Conservation (phyloP, 2,797 vertebrate species). For the Sebastes nivosus region DNA sequence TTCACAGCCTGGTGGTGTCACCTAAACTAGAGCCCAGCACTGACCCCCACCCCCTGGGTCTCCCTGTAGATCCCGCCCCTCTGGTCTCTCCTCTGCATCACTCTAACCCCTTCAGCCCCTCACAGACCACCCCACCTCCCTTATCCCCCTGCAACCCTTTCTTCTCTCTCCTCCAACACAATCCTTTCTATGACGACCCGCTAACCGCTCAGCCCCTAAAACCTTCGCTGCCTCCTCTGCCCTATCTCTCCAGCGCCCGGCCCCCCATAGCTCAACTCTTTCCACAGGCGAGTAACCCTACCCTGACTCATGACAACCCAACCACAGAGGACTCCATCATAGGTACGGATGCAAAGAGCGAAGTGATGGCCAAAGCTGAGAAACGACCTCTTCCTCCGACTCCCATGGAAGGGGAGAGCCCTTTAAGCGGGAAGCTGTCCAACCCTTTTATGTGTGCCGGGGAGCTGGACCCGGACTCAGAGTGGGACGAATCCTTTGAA, state of each 20-base stretch:
- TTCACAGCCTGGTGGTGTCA: conserved; percentile 93
- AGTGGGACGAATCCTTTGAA: conserved; percentile 88
- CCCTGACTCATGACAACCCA: background rate
- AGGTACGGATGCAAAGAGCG: background rate
- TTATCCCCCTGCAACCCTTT: conserved; percentile 88
- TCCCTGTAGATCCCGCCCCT: conserved; percentile 67
- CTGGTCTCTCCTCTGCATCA: conserved; percentile 75
- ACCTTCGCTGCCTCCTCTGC: conserved; percentile 86
- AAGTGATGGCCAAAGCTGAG: background rate
- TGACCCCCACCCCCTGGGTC: conserved; percentile 64
- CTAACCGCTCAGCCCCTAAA: conserved; percentile 84
- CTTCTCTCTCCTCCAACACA: conserved; percentile 86
- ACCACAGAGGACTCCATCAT: background rate
- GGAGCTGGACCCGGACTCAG: conserved; percentile 41
- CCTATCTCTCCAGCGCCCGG: conserved; percentile 88
- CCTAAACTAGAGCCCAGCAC: conserved; percentile 88
- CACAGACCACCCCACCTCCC: conserved; percentile 73
- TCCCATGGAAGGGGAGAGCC: background rate
- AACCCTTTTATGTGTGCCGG: conserved; percentile 65
- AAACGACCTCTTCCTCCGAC: conserved; percentile 27
- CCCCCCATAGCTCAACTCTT: conserved; percentile 79
- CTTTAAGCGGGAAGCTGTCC: conserved; percentile 15
- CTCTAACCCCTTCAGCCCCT: conserved; percentile 81
- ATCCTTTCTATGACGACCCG: conserved; percentile 89
- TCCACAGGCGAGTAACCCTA: conserved; percentile 48